Conservation (phyloP, 1,140 invertebrate genomes). For the Trachymyrmex cornetzi region DNA sequence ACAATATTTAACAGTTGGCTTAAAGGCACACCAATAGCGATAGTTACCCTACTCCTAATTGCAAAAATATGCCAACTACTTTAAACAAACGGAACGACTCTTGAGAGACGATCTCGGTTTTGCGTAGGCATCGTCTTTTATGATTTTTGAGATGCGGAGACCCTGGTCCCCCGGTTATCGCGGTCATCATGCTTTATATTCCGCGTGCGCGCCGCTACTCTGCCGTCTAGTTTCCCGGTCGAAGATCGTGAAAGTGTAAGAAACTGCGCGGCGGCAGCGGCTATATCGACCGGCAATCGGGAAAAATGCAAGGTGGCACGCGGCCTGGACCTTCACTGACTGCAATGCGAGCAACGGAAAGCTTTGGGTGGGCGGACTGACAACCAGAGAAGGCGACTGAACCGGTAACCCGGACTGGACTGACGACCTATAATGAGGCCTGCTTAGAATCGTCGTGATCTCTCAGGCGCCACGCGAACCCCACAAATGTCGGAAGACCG, state of each 20-base stretch:
- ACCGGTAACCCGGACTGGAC: conserved; percentile 69
- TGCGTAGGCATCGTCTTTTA: not conserved
- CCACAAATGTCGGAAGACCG: conserved; percentile 56
- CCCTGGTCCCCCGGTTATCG: not conserved
- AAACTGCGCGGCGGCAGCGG: conserved; percentile 64
- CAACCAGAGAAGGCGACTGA: conserved; percentile 73
- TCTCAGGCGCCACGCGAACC: conserved; percentile 70
- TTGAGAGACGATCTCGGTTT: conserved; percentile 2
- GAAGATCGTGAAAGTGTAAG: conserved; percentile 80
- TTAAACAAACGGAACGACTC: not conserved
- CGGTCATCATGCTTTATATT: conserved; percentile 61
- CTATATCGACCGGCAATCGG: conserved; percentile 77
- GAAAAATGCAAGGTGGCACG: conserved; percentile 83
- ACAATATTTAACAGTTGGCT: no score
- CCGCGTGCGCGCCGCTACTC: conserved; percentile 7
- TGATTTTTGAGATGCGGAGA: not conserved
- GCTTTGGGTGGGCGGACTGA: conserved; percentile 80
- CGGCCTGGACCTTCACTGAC: conserved; percentile 78
- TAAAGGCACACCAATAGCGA: no score
- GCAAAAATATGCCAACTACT: not conserved
- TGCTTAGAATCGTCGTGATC: conserved; percentile 48
- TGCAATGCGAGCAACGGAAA: conserved; percentile 61
- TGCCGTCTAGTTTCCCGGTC: conserved; percentile 64
- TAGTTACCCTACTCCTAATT: no score
- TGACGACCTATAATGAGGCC: conserved; percentile 61